A percentile compares a stretch with the other conserved stretches of the same genome.
Evolutionary conservation across 2,113 vertebrate species (phyloP).

Genomic region (Cygnus buccinator): DNA sequence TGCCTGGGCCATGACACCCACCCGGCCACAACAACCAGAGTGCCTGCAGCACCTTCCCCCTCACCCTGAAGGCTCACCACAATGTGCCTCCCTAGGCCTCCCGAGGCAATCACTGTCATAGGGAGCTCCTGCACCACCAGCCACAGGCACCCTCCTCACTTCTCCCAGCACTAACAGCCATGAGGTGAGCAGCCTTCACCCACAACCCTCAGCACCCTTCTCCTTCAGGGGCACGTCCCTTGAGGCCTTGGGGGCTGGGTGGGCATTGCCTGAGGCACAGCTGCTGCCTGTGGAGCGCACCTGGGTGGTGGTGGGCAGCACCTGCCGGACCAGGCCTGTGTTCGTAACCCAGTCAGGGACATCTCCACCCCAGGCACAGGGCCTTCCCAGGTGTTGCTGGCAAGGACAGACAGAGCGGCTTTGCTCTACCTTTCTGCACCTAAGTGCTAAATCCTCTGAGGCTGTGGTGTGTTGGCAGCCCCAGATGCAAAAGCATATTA

Average conservation of each 20-base stretch:
- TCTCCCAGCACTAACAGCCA: fast-evolving
- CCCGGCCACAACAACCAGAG: not conserved
- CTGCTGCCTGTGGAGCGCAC: too few species aligned
- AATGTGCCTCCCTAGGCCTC: too few species aligned
- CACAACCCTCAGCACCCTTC: not conserved
- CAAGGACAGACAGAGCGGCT: not conserved
- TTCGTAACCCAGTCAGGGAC: not conserved
- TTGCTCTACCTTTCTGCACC: not conserved
- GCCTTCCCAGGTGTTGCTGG: not conserved
- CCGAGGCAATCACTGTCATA: fast-evolving
- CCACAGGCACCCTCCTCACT: fast-evolving
- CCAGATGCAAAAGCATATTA: not conserved
- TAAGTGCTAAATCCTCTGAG: not conserved
- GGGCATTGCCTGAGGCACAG: too few species aligned
- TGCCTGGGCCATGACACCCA: fast-evolving
- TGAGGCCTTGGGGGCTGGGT: too few species aligned
- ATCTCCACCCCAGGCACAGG: not conserved
- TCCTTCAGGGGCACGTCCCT: not conserved
- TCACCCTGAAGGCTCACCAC: fast-evolving
- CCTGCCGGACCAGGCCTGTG: fast-evolving
- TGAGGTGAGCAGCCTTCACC: too few species aligned
- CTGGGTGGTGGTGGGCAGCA: not conserved
- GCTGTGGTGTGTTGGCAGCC: not conserved
- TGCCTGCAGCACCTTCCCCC: not conserved
- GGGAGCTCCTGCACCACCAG: fast-evolving